phyloP scores from a whole-genome alignment of 2,113 vertebrate species.

The Lepus americanus region DNA sequence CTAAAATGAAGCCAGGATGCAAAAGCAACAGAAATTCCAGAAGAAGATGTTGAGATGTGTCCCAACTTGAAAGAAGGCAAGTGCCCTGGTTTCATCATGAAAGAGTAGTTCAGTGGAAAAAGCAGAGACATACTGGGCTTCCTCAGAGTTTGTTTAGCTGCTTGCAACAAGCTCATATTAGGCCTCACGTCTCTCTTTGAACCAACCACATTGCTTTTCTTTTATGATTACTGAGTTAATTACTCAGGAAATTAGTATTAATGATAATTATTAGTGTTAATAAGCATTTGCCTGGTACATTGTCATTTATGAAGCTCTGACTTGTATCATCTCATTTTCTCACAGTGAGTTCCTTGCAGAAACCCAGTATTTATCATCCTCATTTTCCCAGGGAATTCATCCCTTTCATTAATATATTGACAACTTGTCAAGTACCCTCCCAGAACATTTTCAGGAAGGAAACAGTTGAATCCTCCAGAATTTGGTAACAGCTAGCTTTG shows the following conservation, averaged over 20 bases:
- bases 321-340: neutral
- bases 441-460: conserved; percentile 28
- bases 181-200: neutral
- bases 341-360: neutral
- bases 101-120: neutral
- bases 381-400: neutral
- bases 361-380: neutral
- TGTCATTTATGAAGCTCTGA: neutral
- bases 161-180: neutral
- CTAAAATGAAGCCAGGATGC: neutral
- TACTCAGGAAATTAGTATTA: conserved; percentile 10
- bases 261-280: conserved; percentile 4
- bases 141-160: neutral
- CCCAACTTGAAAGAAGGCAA: neutral
- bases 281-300: neutral
- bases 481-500: neutral
- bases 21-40: neutral
- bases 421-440: neutral
- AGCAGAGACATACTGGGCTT: neutral
- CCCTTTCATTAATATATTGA: neutral
- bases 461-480: neutral
- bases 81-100: neutral
- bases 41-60: neutral
- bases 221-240: neutral
- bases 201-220: neutral